phyloP scores from a whole-genome alignment of 64 coral and sea anemone genomes.

The Stichodactyla helianthus region DNA sequence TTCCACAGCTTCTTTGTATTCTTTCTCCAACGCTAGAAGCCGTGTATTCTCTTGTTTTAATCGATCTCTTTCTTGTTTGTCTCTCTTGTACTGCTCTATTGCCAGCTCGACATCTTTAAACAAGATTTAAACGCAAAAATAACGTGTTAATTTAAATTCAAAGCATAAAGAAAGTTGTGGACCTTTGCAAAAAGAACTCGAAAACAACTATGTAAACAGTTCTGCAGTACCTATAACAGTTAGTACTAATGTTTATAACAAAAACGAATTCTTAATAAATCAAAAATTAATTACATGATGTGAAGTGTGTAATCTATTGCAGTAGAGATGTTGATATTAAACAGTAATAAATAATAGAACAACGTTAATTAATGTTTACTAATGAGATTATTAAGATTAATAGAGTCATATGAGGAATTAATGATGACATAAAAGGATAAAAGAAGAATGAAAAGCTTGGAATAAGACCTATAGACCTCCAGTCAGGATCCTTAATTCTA shows the following conservation, averaged over 20 bases:
- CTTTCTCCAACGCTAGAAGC: slow-evolving; percentile 64
- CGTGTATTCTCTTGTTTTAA: slow-evolving; percentile 90
- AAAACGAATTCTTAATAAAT: not conserved
- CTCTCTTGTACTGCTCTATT: slow-evolving; percentile 92
- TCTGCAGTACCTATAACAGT: not conserved
- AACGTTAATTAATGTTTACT: not conserved
- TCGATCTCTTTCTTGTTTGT: slow-evolving; percentile 87
- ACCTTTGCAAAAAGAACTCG: not conserved
- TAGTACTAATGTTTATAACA: not conserved
- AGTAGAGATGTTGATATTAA: not conserved
- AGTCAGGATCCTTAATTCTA: too few relatives aligned
- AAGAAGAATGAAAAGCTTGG: not conserved
- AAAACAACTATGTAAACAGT: not conserved
- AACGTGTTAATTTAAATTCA: not conserved
- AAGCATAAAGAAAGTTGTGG: not conserved
- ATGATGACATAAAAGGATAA: not conserved
- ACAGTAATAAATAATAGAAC: not conserved
- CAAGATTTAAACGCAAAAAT: not conserved
- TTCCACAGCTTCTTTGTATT: slow-evolving; percentile 83
- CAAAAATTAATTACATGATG: not conserved
- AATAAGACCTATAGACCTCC: not conserved
- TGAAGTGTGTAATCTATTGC: not conserved
- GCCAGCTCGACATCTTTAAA: slow-evolving; percentile 92
- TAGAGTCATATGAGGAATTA: not conserved
- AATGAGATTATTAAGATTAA: not conserved